Percentiles rank a stretch among this genome's conserved stretches.
These are phyloP conservation scores for Ceratosolen fusciceps DNA, from an alignment of 1,140 invertebrate genomes.

Conservation along the genomic window DNA sequence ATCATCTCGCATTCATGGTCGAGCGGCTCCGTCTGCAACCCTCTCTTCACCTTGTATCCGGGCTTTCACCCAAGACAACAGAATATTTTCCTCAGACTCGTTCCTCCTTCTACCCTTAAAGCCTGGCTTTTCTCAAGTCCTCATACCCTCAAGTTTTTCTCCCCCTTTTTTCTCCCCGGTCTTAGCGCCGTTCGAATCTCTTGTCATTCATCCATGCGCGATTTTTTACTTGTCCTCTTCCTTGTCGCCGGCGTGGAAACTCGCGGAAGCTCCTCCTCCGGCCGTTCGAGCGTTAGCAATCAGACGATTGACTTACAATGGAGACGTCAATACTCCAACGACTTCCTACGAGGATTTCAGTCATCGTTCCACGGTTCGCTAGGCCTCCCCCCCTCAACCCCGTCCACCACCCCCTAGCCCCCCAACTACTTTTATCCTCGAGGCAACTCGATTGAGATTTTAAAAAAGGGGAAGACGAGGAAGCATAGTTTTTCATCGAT, in stretches of 20 bases:
- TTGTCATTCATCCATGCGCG: slow-evolving; percentile 30
- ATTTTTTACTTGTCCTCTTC: neutral
- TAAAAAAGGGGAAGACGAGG: too few relatives aligned
- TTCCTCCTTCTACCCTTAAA: too few relatives aligned
- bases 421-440: neutral
- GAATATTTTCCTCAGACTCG: neutral
- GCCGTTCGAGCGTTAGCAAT: slow-evolving; percentile 30
- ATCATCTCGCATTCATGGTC: slow-evolving; percentile 24
- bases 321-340: neutral
- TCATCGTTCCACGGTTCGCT: neutral
- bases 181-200: neutral
- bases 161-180: neutral
- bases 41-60: neutral
- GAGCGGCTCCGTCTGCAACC: neutral
- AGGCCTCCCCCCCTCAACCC: too few relatives aligned
- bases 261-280: neutral
- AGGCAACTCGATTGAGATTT: neutral
- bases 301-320: slow-evolving; percentile 17
- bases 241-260: neutral
- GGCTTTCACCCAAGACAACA: neutral
- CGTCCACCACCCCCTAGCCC: too few relatives aligned
- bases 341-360: neutral
- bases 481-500: neutral
- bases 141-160: slow-evolving; percentile 21
- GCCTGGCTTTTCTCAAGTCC: too few relatives aligned